Conservation (phyloP, 2,888 invertebrate species). For the Acanthosepion lycidas region DNA sequence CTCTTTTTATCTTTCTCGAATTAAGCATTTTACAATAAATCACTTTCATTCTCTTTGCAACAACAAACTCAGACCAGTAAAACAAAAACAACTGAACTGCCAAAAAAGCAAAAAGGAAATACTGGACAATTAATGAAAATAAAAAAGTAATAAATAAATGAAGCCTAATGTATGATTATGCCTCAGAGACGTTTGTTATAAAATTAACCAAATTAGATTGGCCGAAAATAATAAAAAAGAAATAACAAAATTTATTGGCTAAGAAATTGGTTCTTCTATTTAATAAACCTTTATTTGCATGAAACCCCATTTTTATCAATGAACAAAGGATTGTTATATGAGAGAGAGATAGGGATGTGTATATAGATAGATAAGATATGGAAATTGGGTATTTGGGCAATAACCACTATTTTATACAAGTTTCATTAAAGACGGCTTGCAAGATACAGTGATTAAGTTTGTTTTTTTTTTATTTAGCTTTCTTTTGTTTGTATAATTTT, state of each 20-base stretch:
- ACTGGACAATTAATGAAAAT: background rate
- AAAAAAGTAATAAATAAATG: background rate
- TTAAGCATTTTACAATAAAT: background rate
- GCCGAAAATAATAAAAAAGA: background rate
- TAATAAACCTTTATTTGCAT: background rate
- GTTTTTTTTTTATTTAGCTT: too few relatives aligned
- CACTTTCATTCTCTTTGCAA: background rate
- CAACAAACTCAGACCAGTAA: background rate
- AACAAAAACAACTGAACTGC: background rate
- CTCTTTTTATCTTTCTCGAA: background rate
- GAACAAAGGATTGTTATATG: too few relatives aligned
- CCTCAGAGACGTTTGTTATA: background rate
- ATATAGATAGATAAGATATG: too few relatives aligned
- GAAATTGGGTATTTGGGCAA: too few relatives aligned
- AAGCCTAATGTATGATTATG: background rate
- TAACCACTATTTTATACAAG: too few relatives aligned
- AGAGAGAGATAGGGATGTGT: too few relatives aligned
- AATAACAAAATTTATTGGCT: background rate
- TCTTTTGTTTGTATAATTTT: too few relatives aligned
- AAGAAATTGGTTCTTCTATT: background rate
- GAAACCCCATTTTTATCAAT: too few relatives aligned
- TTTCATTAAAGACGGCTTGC: too few relatives aligned
- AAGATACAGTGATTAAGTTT: too few relatives aligned
- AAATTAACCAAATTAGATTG: background rate
- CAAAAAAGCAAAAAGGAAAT: background rate